These are phyloP conservation scores for Lingula anatina DNA, from an alignment of 2,888 invertebrate genomes.

Conservation along the genomic window DNA sequence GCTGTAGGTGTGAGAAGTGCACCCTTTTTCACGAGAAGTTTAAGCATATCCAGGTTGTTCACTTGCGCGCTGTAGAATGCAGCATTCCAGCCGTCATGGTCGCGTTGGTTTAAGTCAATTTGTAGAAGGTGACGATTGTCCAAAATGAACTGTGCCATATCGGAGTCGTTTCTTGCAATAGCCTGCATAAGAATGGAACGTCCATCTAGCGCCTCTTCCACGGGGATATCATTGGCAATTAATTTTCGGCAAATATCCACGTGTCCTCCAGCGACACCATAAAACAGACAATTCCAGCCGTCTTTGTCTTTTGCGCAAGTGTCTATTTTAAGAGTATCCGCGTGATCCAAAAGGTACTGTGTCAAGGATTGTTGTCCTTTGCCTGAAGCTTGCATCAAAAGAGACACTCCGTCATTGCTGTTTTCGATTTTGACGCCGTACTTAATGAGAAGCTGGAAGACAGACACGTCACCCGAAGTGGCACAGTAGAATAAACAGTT, in stretches of 20 bases:
- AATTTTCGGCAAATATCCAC: background rate
- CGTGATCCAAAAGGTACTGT: background rate
- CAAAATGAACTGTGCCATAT: conserved; percentile 11
- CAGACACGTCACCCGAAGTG: conserved; percentile 11
- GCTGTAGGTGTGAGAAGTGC: conserved; percentile 5
- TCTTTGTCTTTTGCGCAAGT: background rate
- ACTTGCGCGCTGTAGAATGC: conserved; percentile 13
- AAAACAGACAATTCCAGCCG: background rate
- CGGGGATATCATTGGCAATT: background rate
- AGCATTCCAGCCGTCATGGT: conserved; percentile 16
- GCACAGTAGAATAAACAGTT: conserved; percentile 17
- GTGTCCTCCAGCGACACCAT: background rate
- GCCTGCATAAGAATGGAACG: conserved; percentile 20
- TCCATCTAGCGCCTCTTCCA: conserved; percentile 15
- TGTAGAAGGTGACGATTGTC: conserved; percentile 8
- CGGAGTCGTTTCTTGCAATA: conserved; percentile 12
- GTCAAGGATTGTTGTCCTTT: background rate
- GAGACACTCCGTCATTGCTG: conserved; percentile 1
- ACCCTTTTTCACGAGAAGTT: conserved; percentile 12
- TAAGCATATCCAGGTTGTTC: conserved; percentile 13
- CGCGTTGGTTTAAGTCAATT: conserved; percentile 10
- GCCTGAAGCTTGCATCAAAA: conserved; percentile 2
- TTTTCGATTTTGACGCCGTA: conserved; percentile 8
- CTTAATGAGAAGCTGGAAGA: conserved; percentile 10
- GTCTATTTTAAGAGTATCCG: background rate